Evolutionary conservation across 2,797 vertebrate genomes (phyloP).

Genomic region (Peromyscus nudipes): DNA sequence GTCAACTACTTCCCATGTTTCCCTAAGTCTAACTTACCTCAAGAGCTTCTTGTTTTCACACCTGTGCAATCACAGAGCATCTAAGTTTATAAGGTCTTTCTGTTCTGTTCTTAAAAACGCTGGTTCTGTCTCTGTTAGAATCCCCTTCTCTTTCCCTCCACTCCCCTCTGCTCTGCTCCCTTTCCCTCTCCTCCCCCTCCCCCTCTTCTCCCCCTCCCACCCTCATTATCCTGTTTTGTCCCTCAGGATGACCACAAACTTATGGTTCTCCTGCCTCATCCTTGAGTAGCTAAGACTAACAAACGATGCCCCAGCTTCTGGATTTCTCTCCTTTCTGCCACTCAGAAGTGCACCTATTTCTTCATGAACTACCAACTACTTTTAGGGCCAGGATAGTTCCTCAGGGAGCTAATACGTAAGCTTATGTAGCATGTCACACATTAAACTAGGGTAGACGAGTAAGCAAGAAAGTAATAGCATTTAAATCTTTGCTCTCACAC

Average conservation of each 20-base stretch:
- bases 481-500: background rate
- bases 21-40: background rate
- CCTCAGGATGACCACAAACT: background rate
- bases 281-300: background rate
- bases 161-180: background rate
- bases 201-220: background rate
- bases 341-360: background rate
- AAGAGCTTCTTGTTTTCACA: conserved; percentile 15
- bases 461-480: conserved; percentile 6
- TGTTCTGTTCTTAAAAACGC: background rate
- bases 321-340: background rate
- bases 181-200: too few relatives aligned
- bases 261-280: background rate
- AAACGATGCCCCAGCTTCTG: too few relatives aligned
- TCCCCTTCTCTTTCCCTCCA: background rate
- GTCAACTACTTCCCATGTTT: background rate
- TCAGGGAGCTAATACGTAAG: background rate
- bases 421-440: background rate
- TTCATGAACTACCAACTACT: background rate
- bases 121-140: background rate
- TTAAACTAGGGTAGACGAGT: background rate
- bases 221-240: background rate
- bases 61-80: background rate
- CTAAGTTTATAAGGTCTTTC: background rate
- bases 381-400: background rate